Evolutionary conservation across 2,113 vertebrate species (phyloP).

Genomic region (Catharus bicknelli): DNA sequence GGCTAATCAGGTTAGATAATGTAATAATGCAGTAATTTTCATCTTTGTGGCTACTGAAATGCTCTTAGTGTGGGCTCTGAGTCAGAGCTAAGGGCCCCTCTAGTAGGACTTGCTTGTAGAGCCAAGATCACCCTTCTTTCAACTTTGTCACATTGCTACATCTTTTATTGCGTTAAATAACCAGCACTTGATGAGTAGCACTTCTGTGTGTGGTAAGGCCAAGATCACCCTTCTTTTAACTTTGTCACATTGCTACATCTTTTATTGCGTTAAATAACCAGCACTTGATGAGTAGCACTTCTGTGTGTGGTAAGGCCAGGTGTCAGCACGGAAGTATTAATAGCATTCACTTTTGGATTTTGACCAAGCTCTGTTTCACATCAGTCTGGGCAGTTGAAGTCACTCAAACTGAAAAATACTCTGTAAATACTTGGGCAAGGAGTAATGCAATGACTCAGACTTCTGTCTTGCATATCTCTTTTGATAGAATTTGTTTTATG

Average conservation of each 20-base stretch:
- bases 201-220: too few relatives aligned
- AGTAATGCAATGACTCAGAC: not conserved
- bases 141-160: not conserved
- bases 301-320: not conserved
- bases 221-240: not conserved
- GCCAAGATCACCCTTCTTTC: not conserved
- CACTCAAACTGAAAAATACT: not conserved
- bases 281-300: not conserved
- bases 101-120: not conserved
- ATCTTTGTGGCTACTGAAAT: not conserved
- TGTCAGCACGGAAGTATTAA: not conserved
- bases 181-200: fast-evolving
- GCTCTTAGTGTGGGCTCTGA: not conserved
- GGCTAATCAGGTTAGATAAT: not conserved
- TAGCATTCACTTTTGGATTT: not conserved
- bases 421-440: not conserved
- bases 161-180: not conserved
- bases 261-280: not conserved
- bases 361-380: not conserved
- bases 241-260: too few relatives aligned
- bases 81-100: not conserved
- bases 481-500: not conserved
- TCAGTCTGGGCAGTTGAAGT: not conserved
- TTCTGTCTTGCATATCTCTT: not conserved
- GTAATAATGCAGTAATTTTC: not conserved